These are phyloP conservation scores for Lumbricus terrestris DNA, from an alignment of 2,888 invertebrate species.

Conservation along the genomic window DNA sequence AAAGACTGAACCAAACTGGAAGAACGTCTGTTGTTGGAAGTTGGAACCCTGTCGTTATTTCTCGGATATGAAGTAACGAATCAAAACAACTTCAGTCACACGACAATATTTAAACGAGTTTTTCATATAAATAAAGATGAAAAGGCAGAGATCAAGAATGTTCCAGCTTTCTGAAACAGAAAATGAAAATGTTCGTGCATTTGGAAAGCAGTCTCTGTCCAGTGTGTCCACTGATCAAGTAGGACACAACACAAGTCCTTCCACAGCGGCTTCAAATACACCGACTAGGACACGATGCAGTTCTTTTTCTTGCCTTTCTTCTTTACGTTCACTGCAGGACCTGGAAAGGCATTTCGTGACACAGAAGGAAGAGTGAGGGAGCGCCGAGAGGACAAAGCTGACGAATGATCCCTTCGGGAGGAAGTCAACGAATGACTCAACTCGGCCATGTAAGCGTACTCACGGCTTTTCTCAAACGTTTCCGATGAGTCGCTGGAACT, in stretches of 20 bases:
- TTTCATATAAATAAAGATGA: not conserved
- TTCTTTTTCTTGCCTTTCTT: not conserved
- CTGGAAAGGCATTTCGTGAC: not conserved
- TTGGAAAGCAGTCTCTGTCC: not conserved
- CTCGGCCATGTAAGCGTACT: not conserved
- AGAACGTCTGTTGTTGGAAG: not conserved
- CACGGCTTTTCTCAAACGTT: not conserved
- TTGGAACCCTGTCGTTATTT: not conserved
- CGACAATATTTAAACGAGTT: not conserved
- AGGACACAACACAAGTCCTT: too few species aligned
- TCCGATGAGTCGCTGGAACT: conserved; percentile 7
- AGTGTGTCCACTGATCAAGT: too few species aligned
- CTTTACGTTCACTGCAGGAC: not conserved
- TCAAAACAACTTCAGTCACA: not conserved
- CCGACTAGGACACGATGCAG: not conserved
- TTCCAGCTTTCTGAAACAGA: not conserved
- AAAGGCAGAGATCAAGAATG: not conserved
- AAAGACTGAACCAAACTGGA: not conserved
- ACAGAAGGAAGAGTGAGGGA: not conserved
- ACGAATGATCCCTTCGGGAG: not conserved
- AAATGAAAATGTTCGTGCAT: not conserved
- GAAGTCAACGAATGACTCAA: not conserved
- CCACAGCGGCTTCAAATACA: too few species aligned
- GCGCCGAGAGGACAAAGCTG: not conserved
- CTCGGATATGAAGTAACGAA: not conserved